These are phyloP conservation scores for Puntigrus tetrazona DNA, from an alignment of 2,113 vertebrate species.

Conservation along the genomic window DNA sequence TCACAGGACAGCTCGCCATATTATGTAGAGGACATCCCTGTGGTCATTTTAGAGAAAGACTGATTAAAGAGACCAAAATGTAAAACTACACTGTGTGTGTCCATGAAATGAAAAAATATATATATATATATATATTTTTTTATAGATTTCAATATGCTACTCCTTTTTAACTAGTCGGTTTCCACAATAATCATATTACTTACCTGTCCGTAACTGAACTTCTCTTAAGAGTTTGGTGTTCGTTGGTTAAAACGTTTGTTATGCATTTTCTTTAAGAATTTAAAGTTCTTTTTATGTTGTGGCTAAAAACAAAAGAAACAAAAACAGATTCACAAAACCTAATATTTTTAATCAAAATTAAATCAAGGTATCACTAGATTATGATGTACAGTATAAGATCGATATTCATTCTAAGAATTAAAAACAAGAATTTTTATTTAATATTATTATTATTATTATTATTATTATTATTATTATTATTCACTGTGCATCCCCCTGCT, in stretches of 20 bases:
- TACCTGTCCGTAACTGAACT: not conserved
- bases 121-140: too few species aligned
- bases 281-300: not conserved
- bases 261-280: not conserved
- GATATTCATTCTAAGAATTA: not conserved
- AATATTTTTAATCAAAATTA: not conserved
- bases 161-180: not conserved
- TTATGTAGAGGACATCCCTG: not conserved
- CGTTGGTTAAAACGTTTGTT: not conserved
- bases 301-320: not conserved
- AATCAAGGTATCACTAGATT: not conserved
- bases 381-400: not conserved
- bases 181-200: not conserved
- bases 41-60: not conserved
- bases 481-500: too few species aligned
- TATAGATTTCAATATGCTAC: not conserved
- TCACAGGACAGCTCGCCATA: not conserved
- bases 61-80: conserved; percentile 8
- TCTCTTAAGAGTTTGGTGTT: not conserved
- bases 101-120: not conserved
- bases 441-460: too few species aligned
- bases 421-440: too few species aligned
- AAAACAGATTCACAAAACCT: not conserved
- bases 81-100: not conserved
- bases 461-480: too few species aligned